A percentile compares a stretch with the other conserved stretches of the same genome.
phyloP scores from a whole-genome alignment of 2,888 invertebrate species.

The Lasioglossum pauxillum region DNA sequence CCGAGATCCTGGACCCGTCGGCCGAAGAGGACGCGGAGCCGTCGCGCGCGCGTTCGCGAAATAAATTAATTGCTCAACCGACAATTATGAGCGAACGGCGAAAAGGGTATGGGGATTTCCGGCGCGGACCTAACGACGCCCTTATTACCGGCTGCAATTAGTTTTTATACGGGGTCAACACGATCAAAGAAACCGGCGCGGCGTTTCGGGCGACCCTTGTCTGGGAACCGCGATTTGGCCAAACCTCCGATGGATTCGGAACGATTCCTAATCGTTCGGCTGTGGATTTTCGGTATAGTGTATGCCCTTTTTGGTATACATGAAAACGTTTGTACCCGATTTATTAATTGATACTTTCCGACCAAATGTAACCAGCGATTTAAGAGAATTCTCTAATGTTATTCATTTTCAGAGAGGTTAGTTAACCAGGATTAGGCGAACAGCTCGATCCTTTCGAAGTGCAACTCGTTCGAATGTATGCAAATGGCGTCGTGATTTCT shows the following conservation, averaged over 20 bases:
- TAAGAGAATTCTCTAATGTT: no score
- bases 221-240: neutral
- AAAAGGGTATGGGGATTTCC: constrained; percentile 20
- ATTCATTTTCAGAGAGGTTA: no score
- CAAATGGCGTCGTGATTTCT: constrained; percentile 11
- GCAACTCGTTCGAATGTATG: neutral
- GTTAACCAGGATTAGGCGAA: neutral
- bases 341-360: no score
- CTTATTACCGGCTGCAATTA: constrained; percentile 58
- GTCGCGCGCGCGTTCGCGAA: constrained; percentile 28
- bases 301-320: neutral
- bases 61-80: constrained; percentile 58
- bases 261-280: neutral
- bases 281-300: neutral
- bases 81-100: constrained; percentile 43
- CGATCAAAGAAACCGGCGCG: constrained; percentile 41
- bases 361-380: no score
- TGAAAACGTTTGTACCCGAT: no score
- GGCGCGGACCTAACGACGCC: constrained; percentile 45
- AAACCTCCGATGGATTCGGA: neutral
- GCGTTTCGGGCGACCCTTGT: neutral
- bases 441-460: neutral
- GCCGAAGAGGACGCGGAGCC: neutral
- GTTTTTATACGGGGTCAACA: constrained; percentile 50
- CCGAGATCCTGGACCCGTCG: constrained; percentile 11